These are phyloP conservation scores for Cuniculus paca DNA, from an alignment of 2,797 vertebrate species.

Conservation along the genomic window DNA sequence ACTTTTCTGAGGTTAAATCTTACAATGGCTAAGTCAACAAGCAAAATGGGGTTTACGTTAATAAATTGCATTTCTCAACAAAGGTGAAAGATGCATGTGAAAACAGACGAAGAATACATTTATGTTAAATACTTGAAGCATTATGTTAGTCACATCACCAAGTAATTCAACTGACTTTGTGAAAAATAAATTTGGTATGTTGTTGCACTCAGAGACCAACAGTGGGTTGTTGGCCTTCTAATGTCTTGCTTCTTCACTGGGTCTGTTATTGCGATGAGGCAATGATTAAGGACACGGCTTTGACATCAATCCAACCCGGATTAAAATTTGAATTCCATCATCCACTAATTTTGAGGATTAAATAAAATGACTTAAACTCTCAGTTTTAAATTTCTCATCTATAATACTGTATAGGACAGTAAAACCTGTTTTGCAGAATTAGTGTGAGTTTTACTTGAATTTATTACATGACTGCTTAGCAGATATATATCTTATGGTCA, in stretches of 20 bases:
- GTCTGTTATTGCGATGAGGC: background rate
- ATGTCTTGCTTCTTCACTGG: background rate
- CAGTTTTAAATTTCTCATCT: background rate
- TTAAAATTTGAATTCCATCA: background rate
- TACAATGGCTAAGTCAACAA: background rate
- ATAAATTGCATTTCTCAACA: background rate
- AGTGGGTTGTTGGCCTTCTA: background rate
- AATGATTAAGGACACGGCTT: background rate
- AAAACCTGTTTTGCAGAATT: background rate
- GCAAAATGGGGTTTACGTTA: background rate
- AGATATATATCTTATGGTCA: background rate
- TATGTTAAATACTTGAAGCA: background rate
- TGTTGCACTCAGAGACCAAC: background rate
- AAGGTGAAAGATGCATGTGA: background rate
- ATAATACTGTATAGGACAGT: background rate
- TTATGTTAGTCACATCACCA: background rate
- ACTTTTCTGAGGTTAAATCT: background rate
- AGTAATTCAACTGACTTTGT: background rate
- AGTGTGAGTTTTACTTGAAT: background rate
- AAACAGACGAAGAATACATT: background rate
- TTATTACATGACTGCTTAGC: background rate
- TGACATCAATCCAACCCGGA: background rate
- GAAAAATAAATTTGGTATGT: background rate
- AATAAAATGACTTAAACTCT: background rate
- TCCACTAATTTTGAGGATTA: conserved; percentile 25